Evolutionary conservation across 92 coral and sea anemone species (phyloP).

Genomic region (Porites lobata): DNA sequence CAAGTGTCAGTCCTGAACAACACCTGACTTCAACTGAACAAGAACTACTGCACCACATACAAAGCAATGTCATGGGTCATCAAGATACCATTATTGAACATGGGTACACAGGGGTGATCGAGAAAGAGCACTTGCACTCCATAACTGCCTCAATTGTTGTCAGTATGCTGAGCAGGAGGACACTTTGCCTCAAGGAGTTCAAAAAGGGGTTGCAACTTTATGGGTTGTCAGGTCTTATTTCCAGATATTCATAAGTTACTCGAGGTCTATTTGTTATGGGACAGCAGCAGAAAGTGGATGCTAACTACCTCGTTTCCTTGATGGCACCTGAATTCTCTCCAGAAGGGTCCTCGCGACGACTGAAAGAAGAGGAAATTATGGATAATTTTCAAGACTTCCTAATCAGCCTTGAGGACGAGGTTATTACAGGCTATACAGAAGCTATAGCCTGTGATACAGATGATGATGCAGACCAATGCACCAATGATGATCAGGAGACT

Average conservation of each 20-base stretch:
- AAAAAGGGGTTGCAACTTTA: constrained; percentile 71
- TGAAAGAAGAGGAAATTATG: constrained; percentile 50
- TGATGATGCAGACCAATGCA: not conserved
- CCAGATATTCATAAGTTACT: constrained; percentile 55
- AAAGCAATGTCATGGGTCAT: constrained; percentile 63
- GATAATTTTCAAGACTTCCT: constrained; percentile 48
- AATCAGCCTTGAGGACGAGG: constrained; percentile 70
- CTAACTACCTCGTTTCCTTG: constrained; percentile 77
- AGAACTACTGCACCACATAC: constrained; percentile 56
- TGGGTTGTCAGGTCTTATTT: constrained; percentile 62
- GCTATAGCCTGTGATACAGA: constrained; percentile 50
- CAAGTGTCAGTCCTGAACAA: constrained; percentile 59
- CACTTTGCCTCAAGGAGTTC: constrained; percentile 63
- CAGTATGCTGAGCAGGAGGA: constrained; percentile 73
- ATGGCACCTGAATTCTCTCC: constrained; percentile 61
- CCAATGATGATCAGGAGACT: constrained; percentile 4
- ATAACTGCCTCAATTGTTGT: constrained; percentile 71
- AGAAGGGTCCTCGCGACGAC: constrained; percentile 51
- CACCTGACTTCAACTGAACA: constrained; percentile 74
- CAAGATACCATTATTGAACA: constrained; percentile 70
- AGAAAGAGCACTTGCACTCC: constrained; percentile 52
- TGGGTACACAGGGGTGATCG: constrained; percentile 75
- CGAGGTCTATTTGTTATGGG: constrained; percentile 63
- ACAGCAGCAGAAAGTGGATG: constrained; percentile 68
- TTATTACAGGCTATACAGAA: constrained; percentile 45